These are phyloP conservation scores for Pygoscelis adeliae DNA, from an alignment of 2,113 vertebrate genomes.

Conservation along the genomic window DNA sequence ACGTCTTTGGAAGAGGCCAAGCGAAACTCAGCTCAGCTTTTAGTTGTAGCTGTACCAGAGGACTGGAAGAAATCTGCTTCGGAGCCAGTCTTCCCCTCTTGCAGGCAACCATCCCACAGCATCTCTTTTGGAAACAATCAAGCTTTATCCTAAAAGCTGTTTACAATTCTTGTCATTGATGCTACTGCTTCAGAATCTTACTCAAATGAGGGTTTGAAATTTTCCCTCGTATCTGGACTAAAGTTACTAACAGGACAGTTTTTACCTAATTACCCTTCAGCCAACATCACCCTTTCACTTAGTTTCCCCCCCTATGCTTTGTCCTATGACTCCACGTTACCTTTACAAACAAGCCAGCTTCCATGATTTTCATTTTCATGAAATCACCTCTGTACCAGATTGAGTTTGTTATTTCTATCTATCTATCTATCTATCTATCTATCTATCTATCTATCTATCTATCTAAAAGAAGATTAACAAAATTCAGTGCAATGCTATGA, in stretches of 20 bases:
- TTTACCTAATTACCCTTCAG: not conserved
- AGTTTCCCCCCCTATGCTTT: not conserved
- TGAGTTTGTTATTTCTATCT: not conserved
- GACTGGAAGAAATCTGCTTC: not conserved
- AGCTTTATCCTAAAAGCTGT: not conserved
- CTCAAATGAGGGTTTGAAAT: not conserved
- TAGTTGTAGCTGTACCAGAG: not conserved
- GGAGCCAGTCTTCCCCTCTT: not conserved
- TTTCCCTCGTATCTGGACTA: not conserved
- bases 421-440: no score
- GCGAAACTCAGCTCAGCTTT: not conserved
- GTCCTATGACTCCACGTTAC: not conserved
- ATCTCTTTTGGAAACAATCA: not conserved
- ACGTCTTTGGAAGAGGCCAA: accelerated
- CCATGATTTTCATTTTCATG: not conserved
- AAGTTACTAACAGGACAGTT: not conserved
- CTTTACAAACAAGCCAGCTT: not conserved
- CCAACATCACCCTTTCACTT: not conserved
- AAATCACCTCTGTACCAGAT: not conserved
- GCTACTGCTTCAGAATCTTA: not conserved
- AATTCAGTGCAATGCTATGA: not conserved
- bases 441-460: not conserved
- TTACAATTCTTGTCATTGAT: not conserved
- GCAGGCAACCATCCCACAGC: not conserved
- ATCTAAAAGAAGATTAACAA: not conserved